Percentiles rank a stretch among this genome's conserved stretches.
Evolutionary conservation across 92 coral and sea anemone species (phyloP).

Genomic region (Palythoa caribaeorum): DNA sequence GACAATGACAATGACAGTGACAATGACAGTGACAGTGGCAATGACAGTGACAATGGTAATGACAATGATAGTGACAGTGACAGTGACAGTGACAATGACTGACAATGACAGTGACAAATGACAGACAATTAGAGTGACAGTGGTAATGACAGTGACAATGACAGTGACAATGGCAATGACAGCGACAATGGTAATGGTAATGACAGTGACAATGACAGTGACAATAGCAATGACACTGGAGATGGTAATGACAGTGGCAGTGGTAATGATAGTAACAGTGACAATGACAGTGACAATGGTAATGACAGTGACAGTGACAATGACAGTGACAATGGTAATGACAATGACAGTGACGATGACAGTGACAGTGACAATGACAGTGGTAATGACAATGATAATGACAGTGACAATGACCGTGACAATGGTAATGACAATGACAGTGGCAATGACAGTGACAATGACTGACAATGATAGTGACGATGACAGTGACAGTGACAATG

Average conservation of each 20-base stretch:
- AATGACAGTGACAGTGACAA: no score
- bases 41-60: not conserved
- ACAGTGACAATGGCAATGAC: not conserved
- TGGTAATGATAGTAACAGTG: not conserved
- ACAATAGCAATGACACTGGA: not conserved
- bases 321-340: no score
- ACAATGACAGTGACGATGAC: no score
- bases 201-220: not conserved
- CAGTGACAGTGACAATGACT: not conserved
- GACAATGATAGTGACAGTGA: not conserved
- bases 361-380: not conserved
- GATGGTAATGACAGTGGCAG: not conserved
- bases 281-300: no score
- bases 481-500: not conserved
- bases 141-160: not conserved
- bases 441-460: not conserved
- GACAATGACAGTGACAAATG: not conserved
- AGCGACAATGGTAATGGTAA: not conserved
- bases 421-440: not conserved
- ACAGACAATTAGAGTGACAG: not conserved
- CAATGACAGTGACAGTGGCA: not conserved
- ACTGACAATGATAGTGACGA: not conserved
- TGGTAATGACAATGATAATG: not conserved
- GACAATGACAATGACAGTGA: not conserved
- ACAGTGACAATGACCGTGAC: not conserved